A percentile compares a stretch with the other conserved stretches of the same genome.
Evolutionary conservation across 1,140 invertebrate genomes (phyloP).

Genomic region (Drosophila bipectinata): DNA sequence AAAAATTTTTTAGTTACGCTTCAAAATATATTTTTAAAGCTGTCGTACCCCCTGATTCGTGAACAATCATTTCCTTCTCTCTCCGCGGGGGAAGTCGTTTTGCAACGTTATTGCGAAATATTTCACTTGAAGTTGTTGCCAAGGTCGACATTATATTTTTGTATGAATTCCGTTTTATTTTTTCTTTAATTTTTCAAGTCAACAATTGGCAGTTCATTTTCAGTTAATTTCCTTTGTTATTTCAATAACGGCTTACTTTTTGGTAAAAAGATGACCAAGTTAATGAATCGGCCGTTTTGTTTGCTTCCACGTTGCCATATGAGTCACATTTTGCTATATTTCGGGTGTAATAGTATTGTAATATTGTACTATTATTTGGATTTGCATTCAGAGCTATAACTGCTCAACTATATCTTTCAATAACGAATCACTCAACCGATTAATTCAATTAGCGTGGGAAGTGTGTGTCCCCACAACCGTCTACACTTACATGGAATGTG

Average conservation of each 20-base stretch:
- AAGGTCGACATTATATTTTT: conserved; percentile 62
- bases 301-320: conserved; percentile 14
- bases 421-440: background rate
- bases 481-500: conserved; percentile 23
- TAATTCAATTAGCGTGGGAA: conserved; percentile 1
- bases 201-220: conserved; percentile 43
- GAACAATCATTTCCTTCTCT: conserved; percentile 7
- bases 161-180: conserved; percentile 50
- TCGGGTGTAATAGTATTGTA: background rate
- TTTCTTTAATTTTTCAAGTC: conserved; percentile 60
- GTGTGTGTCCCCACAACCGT: background rate
- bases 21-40: conserved; percentile 55
- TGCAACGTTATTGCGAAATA: conserved; percentile 58
- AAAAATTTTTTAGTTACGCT: conserved; percentile 51
- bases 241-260: conserved; percentile 16
- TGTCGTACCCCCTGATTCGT: conserved; percentile 50
- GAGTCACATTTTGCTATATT: background rate
- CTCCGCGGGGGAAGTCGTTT: conserved; percentile 48
- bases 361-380: no score
- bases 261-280: conserved; percentile 16
- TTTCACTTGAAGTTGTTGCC: conserved; percentile 67
- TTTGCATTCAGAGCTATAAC: background rate
- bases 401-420: background rate
- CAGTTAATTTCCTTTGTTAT: conserved; percentile 51
- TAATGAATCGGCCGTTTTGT: conserved; percentile 34